Conservation (phyloP, 2,797 vertebrate genomes). For the Tadarida brasiliensis region DNA sequence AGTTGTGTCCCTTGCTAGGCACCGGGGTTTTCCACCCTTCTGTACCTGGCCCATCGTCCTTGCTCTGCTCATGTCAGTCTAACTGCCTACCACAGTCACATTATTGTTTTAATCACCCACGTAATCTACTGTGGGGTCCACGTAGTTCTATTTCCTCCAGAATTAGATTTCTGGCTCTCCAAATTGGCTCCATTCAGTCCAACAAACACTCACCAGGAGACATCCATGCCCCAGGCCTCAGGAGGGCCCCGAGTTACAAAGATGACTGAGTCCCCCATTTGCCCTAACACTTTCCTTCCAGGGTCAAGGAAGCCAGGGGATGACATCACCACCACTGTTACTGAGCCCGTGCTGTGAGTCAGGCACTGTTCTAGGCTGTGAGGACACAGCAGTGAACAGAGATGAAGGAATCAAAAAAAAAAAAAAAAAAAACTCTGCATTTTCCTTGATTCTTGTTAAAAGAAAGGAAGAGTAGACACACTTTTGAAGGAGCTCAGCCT, state of each 20-base stretch:
- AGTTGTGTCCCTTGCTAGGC: neutral
- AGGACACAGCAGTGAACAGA: neutral
- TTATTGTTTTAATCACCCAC: neutral
- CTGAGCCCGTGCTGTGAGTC: fast-evolving
- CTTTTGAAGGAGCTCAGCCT: neutral
- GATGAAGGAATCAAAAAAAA: neutral
- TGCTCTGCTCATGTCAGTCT: neutral
- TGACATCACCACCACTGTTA: no score
- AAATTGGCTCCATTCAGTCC: neutral
- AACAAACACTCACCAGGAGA: neutral
- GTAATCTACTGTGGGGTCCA: neutral
- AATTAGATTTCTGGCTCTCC: neutral
- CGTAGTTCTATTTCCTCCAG: neutral
- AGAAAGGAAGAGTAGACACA: neutral
- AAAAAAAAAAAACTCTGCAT: neutral
- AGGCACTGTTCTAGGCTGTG: neutral
- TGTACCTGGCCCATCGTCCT: neutral
- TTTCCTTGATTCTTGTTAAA: neutral
- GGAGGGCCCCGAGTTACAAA: neutral
- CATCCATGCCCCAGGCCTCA: neutral
- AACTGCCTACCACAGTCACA: neutral
- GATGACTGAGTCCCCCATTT: neutral
- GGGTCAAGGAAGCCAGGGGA: no score
- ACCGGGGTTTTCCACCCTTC: neutral
- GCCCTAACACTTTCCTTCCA: neutral